These are phyloP conservation scores for Odontomachus brunneus DNA, from an alignment of 1,140 invertebrate genomes.

Conservation along the genomic window DNA sequence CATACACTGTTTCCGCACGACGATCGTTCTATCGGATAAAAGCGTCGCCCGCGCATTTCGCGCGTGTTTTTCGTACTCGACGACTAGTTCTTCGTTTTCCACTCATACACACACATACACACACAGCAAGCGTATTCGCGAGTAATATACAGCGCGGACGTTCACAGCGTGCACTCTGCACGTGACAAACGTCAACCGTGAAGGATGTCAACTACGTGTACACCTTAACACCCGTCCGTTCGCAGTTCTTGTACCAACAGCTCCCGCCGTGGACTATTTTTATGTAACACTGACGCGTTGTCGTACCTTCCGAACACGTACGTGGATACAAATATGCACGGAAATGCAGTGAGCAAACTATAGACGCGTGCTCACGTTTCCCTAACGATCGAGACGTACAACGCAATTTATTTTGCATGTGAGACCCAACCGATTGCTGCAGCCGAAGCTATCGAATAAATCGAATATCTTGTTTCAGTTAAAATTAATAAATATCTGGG, in stretches of 20 bases:
- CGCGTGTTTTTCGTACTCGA: slow-evolving; percentile 9
- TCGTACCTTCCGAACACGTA: slow-evolving; percentile 14
- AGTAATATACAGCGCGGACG: background rate
- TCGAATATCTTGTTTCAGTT: background rate
- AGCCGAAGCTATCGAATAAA: too few relatives aligned
- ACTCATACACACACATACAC: too few relatives aligned
- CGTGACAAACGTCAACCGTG: slow-evolving; percentile 34
- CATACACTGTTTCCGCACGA: too few relatives aligned
- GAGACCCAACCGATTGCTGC: too few relatives aligned
- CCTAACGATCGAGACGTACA: slow-evolving; percentile 9
- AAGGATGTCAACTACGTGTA: slow-evolving; percentile 29
- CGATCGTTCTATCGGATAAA: too few relatives aligned
- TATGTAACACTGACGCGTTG: background rate
- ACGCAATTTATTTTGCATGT: background rate
- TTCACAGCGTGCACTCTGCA: background rate
- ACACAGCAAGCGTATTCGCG: slow-evolving; percentile 19
- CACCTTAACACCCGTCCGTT: slow-evolving; percentile 21
- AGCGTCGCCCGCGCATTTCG: too few relatives aligned
- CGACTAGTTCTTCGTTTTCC: slow-evolving; percentile 16
- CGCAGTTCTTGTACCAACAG: slow-evolving; percentile 11
- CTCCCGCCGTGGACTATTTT: slow-evolving; percentile 16
- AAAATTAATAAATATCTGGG: background rate
- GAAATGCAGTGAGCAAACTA: background rate
- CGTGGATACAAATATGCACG: background rate
- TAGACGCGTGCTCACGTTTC: background rate